A percentile compares a stretch with the other conserved stretches of the same genome.
Evolutionary conservation across 2,888 invertebrate genomes (phyloP).

Genomic region (Drosophila paramelanica): DNA sequence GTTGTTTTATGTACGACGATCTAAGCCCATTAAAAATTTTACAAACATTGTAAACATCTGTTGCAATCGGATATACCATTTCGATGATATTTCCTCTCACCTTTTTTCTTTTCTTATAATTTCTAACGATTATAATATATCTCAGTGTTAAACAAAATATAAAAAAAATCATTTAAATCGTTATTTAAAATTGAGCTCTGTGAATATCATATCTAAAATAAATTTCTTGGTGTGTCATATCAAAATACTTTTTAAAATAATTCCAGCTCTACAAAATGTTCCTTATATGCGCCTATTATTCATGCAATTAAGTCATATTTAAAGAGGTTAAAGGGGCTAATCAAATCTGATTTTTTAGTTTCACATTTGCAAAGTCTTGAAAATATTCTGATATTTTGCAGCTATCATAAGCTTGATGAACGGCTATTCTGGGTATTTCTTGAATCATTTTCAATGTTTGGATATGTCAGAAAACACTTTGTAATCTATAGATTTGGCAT

Average conservation of each 20-base stretch:
- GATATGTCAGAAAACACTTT: slow-evolving; percentile 6
- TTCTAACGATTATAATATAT: no score
- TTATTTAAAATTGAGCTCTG: no score
- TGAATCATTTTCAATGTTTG: slow-evolving; percentile 8
- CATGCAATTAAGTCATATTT: background rate
- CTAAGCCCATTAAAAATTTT: background rate
- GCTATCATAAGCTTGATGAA: background rate
- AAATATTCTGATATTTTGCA: background rate
- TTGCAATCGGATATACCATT: background rate
- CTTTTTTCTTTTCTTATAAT: background rate
- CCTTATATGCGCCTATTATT: background rate
- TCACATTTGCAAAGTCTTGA: background rate
- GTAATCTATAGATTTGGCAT: slow-evolving; percentile 31
- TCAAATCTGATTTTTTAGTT: background rate
- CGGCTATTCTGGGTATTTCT: slow-evolving; percentile 7
- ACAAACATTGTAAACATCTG: no score
- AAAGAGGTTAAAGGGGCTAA: background rate
- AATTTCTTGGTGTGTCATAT: no score
- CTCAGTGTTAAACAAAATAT: no score
- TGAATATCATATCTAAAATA: no score
- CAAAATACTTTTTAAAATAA: no score
- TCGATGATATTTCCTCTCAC: background rate
- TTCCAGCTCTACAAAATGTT: no score
- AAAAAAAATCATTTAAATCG: no score
- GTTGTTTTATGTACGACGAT: background rate